A percentile compares a stretch with the other conserved stretches of the same genome.
These are phyloP conservation scores for Silvanus unidentatus DNA, from an alignment of 2,888 invertebrate species.

Conservation along the genomic window DNA sequence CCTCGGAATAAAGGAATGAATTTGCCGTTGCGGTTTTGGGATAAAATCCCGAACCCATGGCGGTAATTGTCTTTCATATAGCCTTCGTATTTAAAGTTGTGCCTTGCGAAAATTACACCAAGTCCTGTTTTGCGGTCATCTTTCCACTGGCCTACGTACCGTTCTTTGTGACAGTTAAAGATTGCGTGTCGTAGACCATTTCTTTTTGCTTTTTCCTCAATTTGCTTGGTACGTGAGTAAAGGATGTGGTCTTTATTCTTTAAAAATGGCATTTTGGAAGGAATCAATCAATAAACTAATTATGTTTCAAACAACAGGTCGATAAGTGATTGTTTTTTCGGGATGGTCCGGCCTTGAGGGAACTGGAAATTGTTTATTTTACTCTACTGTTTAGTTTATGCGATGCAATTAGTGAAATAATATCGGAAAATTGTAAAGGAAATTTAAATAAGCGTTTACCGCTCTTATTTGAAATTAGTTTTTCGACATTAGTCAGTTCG, in stretches of 20 bases:
- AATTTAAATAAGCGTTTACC: too few relatives aligned
- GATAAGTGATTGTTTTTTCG: too few relatives aligned
- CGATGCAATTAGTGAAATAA: too few relatives aligned
- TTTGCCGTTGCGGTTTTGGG: conserved; percentile 44
- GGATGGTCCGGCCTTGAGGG: too few relatives aligned
- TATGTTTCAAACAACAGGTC: too few relatives aligned
- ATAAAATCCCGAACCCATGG: conserved; percentile 56
- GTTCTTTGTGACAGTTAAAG: conserved; percentile 50
- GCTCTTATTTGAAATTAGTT: too few relatives aligned
- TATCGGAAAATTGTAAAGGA: too few relatives aligned
- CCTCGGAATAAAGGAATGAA: conserved; percentile 53
- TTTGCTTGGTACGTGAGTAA: conserved; percentile 31
- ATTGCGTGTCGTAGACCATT: conserved; percentile 55
- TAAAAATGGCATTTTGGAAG: conserved; percentile 37
- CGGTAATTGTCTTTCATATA: conserved; percentile 53
- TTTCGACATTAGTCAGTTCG: too few relatives aligned
- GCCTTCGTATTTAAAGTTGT: conserved; percentile 45
- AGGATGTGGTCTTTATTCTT: conserved; percentile 22
- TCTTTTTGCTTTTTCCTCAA: conserved; percentile 50
- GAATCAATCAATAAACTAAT: too few relatives aligned
- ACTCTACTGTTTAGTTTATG: too few relatives aligned
- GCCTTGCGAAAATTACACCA: too few relatives aligned
- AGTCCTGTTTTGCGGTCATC: conserved; percentile 46
- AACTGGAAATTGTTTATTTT: too few relatives aligned
- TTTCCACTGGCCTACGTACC: conserved; percentile 59